Percentiles rank a stretch among this genome's conserved stretches.
These are phyloP conservation scores for Caradrina kadenii DNA, from an alignment of 2,888 invertebrate species.

Conservation along the genomic window DNA sequence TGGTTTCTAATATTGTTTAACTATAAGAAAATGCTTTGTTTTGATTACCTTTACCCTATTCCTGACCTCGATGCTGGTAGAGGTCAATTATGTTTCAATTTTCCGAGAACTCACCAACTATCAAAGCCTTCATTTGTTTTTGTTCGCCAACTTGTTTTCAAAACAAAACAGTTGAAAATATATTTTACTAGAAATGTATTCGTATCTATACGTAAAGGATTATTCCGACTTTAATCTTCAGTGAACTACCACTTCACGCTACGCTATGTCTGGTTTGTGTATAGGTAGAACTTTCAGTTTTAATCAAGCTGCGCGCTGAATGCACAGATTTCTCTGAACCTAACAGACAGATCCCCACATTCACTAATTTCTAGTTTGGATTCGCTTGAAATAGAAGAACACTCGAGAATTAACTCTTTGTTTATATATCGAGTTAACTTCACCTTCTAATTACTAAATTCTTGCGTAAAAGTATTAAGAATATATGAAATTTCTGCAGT, in stretches of 20 bases:
- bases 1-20: slow-evolving; percentile 37
- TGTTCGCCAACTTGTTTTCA: slow-evolving; percentile 2
- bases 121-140: slow-evolving; percentile 8
- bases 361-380: slow-evolving; percentile 51
- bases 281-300: slow-evolving; percentile 44
- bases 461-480: slow-evolving; percentile 33
- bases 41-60: slow-evolving; percentile 32
- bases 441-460: slow-evolving; percentile 38
- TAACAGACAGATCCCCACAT: slow-evolving; percentile 42
- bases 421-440: slow-evolving; percentile 19
- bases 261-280: slow-evolving; percentile 4
- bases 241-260: slow-evolving; percentile 13
- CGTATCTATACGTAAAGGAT: neutral
- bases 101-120: neutral
- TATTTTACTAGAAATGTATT: neutral
- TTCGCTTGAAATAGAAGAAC: slow-evolving; percentile 19
- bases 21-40: slow-evolving; percentile 17
- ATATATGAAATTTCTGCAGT: slow-evolving; percentile 36
- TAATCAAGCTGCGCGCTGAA: slow-evolving; percentile 49
- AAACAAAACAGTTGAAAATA: no score
- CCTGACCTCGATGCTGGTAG: slow-evolving; percentile 10
- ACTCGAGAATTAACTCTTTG: slow-evolving; percentile 26
- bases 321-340: slow-evolving; percentile 30
- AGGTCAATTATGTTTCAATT: slow-evolving; percentile 28
- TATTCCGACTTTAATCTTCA: slow-evolving; percentile 32